These are phyloP conservation scores for Iguana delicatissima DNA, from an alignment of 2,797 vertebrate genomes.

Conservation along the genomic window DNA sequence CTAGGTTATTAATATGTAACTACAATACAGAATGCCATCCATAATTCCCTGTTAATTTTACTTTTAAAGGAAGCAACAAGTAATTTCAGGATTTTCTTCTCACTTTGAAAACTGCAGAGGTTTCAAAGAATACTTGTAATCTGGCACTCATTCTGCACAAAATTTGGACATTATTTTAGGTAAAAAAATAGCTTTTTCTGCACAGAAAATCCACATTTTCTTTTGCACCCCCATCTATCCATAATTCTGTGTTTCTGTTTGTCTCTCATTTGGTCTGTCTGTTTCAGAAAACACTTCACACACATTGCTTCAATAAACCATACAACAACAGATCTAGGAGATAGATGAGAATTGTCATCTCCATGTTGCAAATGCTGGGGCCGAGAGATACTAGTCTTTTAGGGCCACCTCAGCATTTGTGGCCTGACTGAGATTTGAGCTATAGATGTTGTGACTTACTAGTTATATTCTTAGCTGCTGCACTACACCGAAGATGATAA, in stretches of 20 bases:
- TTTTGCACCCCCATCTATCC: too few species aligned
- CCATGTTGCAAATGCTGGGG: background rate
- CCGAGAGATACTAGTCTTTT: background rate
- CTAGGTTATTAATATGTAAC: too few species aligned
- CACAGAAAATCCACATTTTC: too few species aligned
- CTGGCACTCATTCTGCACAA: too few species aligned
- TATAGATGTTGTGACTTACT: background rate
- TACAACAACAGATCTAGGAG: background rate
- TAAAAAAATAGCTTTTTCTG: too few species aligned
- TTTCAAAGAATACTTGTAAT: background rate
- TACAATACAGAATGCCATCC: too few species aligned
- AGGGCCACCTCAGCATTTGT: background rate
- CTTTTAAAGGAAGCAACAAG: too few species aligned
- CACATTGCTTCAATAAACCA: background rate
- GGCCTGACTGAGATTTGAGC: background rate
- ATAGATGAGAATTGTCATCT: background rate
- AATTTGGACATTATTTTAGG: too few species aligned
- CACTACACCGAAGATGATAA: background rate
- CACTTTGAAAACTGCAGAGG: too few species aligned
- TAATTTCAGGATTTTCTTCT: too few species aligned
- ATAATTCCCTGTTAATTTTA: too few species aligned
- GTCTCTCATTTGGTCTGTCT: background rate
- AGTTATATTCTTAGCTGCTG: background rate
- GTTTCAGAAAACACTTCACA: background rate
- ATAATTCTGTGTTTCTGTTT: too few species aligned